phyloP scores from a whole-genome alignment of 2,113 vertebrate species.

The Anolis sagrei region DNA sequence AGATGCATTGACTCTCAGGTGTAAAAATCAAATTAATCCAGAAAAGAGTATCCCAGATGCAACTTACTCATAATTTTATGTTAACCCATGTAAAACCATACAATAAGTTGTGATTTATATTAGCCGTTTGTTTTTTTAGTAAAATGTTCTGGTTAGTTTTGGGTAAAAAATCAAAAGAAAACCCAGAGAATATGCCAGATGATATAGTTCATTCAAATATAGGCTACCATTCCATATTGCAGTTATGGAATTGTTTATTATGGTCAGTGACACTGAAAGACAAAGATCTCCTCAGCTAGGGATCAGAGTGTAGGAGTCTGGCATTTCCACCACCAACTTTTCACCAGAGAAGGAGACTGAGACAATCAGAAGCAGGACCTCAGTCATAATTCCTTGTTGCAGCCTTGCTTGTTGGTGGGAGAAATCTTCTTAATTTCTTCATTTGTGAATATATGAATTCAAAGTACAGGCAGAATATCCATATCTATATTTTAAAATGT shows the following conservation, averaged over 20 bases:
- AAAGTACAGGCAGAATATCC: no score
- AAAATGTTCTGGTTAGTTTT: not conserved
- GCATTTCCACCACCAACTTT: no score
- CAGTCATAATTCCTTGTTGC: no score
- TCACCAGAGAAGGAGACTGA: no score
- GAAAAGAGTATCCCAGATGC: constrained; percentile 33
- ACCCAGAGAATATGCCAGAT: not conserved
- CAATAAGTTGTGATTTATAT: not conserved
- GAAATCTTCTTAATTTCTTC: no score
- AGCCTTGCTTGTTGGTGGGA: no score
- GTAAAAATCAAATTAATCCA: constrained; percentile 37
- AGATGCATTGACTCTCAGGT: constrained; percentile 69
- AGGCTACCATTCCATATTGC: not conserved
- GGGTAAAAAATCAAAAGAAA: not conserved
- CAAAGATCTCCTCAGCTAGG: not conserved
- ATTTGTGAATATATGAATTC: no score
- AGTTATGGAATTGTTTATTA: not conserved
- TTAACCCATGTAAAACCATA: constrained; percentile 3
- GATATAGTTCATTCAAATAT: no score
- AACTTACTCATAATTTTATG: constrained; percentile 6
- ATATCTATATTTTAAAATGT: no score
- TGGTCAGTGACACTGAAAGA: no score
- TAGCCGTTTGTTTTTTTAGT: not conserved
- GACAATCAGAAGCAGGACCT: no score
- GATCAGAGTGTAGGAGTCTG: no score